These are phyloP conservation scores for Drosophila willistoni DNA, from an alignment of 1,140 invertebrate genomes.

Conservation along the genomic window DNA sequence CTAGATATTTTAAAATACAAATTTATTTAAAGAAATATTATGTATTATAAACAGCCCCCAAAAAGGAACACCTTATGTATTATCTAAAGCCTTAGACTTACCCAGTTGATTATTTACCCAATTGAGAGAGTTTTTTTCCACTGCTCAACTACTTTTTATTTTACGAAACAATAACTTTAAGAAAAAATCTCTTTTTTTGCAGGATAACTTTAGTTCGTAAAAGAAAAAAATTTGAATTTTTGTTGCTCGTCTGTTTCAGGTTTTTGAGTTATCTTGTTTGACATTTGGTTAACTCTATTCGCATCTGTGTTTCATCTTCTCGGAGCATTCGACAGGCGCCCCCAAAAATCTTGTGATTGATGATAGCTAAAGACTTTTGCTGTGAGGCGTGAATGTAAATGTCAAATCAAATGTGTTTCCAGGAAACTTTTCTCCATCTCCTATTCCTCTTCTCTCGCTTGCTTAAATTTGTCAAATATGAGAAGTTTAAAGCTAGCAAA, in stretches of 20 bases:
- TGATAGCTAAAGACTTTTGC: constrained; percentile 1
- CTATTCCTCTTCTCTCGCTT: too few species aligned
- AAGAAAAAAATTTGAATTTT: neutral
- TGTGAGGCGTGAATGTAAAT: constrained; percentile 11
- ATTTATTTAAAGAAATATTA: too few species aligned
- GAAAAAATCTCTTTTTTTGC: neutral
- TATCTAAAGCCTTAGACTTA: too few species aligned
- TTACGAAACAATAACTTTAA: too few species aligned
- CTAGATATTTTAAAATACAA: too few species aligned
- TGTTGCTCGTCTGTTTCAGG: neutral
- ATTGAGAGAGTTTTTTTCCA: too few species aligned
- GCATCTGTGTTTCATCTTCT: constrained; percentile 4
- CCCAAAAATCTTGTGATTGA: constrained; percentile 1
- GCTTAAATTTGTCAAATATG: constrained; percentile 73
- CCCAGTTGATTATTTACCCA: too few species aligned
- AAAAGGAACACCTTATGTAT: too few species aligned
- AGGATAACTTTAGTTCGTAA: neutral
- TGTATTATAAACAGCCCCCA: too few species aligned
- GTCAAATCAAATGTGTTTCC: constrained; percentile 9
- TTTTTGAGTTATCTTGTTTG: constrained; percentile 5
- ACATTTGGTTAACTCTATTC: constrained; percentile 8
- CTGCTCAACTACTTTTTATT: too few species aligned
- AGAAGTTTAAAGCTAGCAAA: constrained; percentile 69
- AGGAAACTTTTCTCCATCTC: neutral
- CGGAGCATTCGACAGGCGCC: neutral